A percentile compares a stretch with the other conserved stretches of the same genome.
Evolutionary conservation across 2,797 vertebrate genomes (phyloP).

Genomic region (Bucorvus abyssinicus): DNA sequence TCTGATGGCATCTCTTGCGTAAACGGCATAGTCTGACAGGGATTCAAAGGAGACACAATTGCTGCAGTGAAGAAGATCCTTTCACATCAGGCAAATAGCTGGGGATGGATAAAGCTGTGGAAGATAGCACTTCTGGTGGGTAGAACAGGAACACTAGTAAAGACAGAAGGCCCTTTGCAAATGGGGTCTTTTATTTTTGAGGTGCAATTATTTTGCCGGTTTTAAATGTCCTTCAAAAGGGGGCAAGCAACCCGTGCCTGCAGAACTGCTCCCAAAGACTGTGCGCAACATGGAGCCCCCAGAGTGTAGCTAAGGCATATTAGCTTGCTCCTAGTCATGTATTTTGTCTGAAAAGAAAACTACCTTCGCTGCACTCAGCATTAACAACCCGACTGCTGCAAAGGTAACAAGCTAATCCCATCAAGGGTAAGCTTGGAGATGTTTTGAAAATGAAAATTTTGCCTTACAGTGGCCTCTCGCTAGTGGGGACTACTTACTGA

Average conservation of each 20-base stretch:
- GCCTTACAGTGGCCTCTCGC: constrained; percentile 28
- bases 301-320: not conserved
- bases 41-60: not conserved
- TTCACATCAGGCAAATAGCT: not conserved
- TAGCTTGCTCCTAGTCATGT: not conserved
- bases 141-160: not conserved
- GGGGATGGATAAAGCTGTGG: not conserved
- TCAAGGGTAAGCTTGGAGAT: not conserved
- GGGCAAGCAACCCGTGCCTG: not conserved
- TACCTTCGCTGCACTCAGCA: not conserved
- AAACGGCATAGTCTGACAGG: constrained; percentile 17
- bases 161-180: not conserved
- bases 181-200: not conserved
- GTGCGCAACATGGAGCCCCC: accelerated
- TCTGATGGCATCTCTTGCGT: constrained; percentile 24
- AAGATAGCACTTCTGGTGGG: not conserved
- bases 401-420: not conserved
- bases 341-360: constrained; percentile 38
- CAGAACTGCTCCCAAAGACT: not conserved
- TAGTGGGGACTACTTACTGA: not conserved
- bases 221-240: not conserved
- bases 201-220: not conserved
- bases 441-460: constrained; percentile 47
- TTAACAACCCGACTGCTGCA: not conserved
- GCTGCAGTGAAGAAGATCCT: not conserved